These are phyloP conservation scores for Rhipidura dahli DNA, from an alignment of 2,113 vertebrate species.

Conservation along the genomic window DNA sequence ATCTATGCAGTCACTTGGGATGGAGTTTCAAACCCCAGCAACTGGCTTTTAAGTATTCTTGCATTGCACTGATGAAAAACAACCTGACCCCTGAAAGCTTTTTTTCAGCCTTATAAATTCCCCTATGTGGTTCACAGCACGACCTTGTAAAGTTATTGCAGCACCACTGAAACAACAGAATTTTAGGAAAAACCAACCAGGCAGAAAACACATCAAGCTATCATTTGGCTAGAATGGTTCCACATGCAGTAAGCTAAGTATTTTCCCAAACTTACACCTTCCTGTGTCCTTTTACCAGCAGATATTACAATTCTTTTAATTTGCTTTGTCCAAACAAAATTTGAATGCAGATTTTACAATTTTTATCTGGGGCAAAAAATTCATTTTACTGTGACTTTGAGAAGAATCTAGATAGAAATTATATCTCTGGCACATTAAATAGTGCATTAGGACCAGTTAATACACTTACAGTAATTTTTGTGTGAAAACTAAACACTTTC, in stretches of 20 bases:
- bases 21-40: neutral
- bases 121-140: neutral
- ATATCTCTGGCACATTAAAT: neutral
- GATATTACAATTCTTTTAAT: neutral
- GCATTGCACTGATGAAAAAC: neutral
- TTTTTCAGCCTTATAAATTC: neutral
- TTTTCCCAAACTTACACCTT: neutral
- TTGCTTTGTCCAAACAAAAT: neutral
- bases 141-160: neutral
- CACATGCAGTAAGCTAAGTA: neutral
- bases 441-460: neutral
- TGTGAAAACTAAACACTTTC: neutral
- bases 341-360: neutral
- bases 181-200: neutral
- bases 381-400: neutral
- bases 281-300: neutral
- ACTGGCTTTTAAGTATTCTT: neutral
- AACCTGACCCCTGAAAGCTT: neutral
- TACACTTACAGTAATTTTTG: neutral
- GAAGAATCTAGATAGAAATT: neutral
- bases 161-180: neutral
- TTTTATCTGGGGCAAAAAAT: neutral
- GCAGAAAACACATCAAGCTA: neutral
- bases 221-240: neutral
- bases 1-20: neutral